Conservation (phyloP, 2,888 invertebrate species). For the Tenthredo scrophulariae region DNA sequence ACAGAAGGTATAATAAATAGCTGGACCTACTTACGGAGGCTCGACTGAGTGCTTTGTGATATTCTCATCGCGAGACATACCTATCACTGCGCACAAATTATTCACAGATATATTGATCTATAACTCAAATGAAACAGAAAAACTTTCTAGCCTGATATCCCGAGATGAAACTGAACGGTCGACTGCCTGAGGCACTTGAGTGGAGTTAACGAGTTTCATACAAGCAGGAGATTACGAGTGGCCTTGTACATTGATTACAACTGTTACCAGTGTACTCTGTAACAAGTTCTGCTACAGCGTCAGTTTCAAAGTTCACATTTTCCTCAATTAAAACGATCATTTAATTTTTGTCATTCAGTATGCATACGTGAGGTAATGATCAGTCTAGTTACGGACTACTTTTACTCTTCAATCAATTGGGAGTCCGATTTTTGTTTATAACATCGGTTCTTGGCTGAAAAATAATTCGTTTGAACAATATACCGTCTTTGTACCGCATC, state of each 20-base stretch:
- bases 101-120: neutral
- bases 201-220: conserved; percentile 29
- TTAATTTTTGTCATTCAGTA: neutral
- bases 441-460: neutral
- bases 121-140: neutral
- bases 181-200: neutral
- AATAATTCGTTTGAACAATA: neutral
- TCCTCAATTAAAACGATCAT: neutral
- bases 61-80: neutral
- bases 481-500: neutral
- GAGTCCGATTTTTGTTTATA: neutral
- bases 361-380: neutral
- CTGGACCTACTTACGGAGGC: neutral
- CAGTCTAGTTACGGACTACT: neutral
- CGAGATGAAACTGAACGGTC: neutral
- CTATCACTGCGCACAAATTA: neutral
- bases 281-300: neutral
- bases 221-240: neutral
- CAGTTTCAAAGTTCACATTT: neutral
- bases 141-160: neutral
- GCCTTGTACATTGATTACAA: conserved; percentile 4
- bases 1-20: neutral
- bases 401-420: neutral
- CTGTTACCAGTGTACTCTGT: neutral
- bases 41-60: neutral